These are phyloP conservation scores for Zeugodacus cucurbitae DNA, from an alignment of 1,140 invertebrate species.

Conservation along the genomic window DNA sequence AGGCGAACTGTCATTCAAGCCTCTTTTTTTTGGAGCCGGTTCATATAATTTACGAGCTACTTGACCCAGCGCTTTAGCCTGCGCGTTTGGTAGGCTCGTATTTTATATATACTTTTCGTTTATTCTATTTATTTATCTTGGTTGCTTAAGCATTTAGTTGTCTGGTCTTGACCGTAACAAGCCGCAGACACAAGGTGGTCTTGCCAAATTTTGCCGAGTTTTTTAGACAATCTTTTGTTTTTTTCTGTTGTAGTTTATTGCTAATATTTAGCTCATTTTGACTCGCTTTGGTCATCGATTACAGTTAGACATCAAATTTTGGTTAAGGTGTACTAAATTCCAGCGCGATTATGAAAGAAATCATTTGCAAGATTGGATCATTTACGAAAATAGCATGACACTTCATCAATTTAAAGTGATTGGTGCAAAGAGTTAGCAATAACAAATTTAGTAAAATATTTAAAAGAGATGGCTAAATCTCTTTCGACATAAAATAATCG, in stretches of 20 bases:
- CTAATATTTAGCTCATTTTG: not conserved
- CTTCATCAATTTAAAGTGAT: not conserved
- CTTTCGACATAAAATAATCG: too few relatives aligned
- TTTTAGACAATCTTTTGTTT: not conserved
- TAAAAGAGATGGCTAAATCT: too few relatives aligned
- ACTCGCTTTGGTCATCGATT: not conserved
- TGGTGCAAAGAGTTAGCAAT: not conserved
- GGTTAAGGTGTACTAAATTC: constrained; percentile 2
- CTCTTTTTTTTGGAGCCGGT: not conserved
- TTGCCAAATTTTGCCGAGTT: not conserved
- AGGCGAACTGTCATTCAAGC: not conserved
- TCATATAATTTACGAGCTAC: not conserved
- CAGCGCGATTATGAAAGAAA: not conserved
- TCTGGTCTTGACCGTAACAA: constrained; percentile 2
- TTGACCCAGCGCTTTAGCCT: not conserved
- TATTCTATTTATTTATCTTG: not conserved
- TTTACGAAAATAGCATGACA: not conserved
- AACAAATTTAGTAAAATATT: too few relatives aligned
- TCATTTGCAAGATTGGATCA: not conserved
- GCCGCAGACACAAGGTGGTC: not conserved
- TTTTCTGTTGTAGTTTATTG: not conserved
- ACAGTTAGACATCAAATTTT: not conserved
- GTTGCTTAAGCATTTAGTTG: not conserved
- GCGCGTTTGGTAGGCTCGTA: not conserved
- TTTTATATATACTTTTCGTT: not conserved